phyloP scores from a whole-genome alignment of 2,113 vertebrate species.

The Apteryx mantelli region DNA sequence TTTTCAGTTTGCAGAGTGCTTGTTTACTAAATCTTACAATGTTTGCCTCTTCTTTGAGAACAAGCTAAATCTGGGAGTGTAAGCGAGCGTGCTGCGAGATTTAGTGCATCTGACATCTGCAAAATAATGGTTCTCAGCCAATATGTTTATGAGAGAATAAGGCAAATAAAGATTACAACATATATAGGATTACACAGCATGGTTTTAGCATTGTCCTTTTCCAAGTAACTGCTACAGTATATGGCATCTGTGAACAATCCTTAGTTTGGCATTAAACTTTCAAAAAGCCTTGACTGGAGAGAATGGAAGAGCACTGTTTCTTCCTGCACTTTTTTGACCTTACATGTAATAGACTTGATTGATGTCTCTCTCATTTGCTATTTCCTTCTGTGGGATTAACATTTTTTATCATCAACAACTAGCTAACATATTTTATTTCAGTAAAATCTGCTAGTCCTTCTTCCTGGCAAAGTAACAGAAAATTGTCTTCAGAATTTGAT shows the following conservation, averaged over 20 bases:
- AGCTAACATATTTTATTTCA: not conserved
- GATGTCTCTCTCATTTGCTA: not conserved
- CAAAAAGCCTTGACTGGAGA: not conserved
- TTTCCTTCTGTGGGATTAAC: not conserved
- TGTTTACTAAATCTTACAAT: slow-evolving; percentile 53
- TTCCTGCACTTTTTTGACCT: not conserved
- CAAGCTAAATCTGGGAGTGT: slow-evolving; percentile 27
- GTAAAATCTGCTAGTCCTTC: not conserved
- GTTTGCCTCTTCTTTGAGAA: slow-evolving; percentile 37
- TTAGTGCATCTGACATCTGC: slow-evolving; percentile 53
- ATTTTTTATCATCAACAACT: not conserved
- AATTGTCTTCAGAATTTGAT: not conserved
- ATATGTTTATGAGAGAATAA: slow-evolving; percentile 22
- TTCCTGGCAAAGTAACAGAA: not conserved
- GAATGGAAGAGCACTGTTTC: not conserved
- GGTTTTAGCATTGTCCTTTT: not conserved
- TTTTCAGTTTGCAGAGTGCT: slow-evolving; percentile 10
- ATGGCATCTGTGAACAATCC: not conserved
- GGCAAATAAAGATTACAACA: not conserved
- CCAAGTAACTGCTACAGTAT: not conserved
- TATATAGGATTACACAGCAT: not conserved
- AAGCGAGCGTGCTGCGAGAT: slow-evolving; percentile 6
- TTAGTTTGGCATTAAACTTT: not conserved
- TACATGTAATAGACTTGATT: not conserved
- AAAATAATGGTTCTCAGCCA: slow-evolving; percentile 27